Base-by-base conservation (phyloP, 2,888 invertebrate genomes). In the Cheilosia impressa region DNA sequence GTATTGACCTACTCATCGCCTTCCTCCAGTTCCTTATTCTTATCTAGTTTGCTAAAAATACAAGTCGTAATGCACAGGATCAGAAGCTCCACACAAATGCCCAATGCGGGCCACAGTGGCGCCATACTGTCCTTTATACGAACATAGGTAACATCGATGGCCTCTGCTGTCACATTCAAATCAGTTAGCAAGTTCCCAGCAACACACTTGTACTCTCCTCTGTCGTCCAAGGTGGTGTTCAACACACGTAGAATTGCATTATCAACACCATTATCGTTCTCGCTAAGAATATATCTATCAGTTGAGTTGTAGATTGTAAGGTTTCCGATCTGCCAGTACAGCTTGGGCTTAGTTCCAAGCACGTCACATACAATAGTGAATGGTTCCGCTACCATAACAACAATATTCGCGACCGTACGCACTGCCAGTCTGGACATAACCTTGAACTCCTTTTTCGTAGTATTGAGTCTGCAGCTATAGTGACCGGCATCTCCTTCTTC, bases 101-200 rank as follows among this genome's bases (percentile, higher is more conserved):
- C 98, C 89, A 98, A 93, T 95, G 98, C 98, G 88, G 98, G 98
- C 98, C 98, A 98, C 87, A 98, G 92, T 88, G 98, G 97, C 87
- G 98, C 98, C 92, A 97, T 34, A n/a, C 55, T 91, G 95, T 95
- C 96, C 94, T 97, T 97, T 84, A 97, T 95, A 92, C 96, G 94
- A 89, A 97, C 94, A 89, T 93, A 92, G 84, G 94, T 93, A 87
- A 87, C 80, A 77, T 79, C 88, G 4, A n/a, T 55, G 10, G 72
- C 83, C 17, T 87, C 88, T 65, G 83, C 88, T 41, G 90, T 89
- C 17, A 77, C 66, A 9, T 68, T 66, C 41, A 79, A 58, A 1
- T 79, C 68, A 85, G 85, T 87, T 2, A 81, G 73, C 13, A 53
- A 17, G 88, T 94, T 94, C 45, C 88, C 91, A 34, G 93, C 95